Evolutionary conservation across 2,113 vertebrate species (phyloP).

Genomic region (Maylandia zebra): DNA sequence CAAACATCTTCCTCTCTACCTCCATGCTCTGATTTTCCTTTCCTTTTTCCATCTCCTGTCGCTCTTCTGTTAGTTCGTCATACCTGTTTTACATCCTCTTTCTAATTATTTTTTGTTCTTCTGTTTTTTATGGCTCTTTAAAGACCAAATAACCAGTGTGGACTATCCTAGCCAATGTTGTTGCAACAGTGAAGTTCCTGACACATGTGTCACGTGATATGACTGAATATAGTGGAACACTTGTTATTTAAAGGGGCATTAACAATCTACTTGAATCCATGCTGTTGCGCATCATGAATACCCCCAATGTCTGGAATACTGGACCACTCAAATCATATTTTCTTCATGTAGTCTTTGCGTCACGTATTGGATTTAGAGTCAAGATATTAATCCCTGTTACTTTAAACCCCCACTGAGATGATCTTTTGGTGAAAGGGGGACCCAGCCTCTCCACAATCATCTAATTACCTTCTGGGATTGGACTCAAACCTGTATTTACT

Average conservation of each 20-base stretch:
- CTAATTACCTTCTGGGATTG: background rate
- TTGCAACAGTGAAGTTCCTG: background rate
- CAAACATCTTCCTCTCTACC: constrained; percentile 14
- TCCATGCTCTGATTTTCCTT: background rate
- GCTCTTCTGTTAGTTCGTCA: background rate
- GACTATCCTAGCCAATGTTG: background rate
- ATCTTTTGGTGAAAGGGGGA: background rate
- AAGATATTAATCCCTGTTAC: background rate
- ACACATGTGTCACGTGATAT: background rate
- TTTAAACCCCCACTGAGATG: background rate
- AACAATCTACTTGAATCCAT: background rate
- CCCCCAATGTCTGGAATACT: background rate
- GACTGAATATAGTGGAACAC: background rate
- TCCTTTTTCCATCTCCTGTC: background rate
- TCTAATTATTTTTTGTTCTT: background rate
- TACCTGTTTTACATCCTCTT: background rate
- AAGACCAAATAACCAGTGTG: constrained; percentile 41
- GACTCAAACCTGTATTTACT: background rate
- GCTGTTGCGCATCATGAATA: background rate
- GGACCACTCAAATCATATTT: background rate
- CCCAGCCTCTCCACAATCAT: background rate
- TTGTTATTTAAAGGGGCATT: background rate
- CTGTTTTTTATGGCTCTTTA: background rate
- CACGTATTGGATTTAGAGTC: background rate
- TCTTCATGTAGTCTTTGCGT: background rate